phyloP scores from a whole-genome alignment of 2,113 vertebrate species.

The Petroica traversi region DNA sequence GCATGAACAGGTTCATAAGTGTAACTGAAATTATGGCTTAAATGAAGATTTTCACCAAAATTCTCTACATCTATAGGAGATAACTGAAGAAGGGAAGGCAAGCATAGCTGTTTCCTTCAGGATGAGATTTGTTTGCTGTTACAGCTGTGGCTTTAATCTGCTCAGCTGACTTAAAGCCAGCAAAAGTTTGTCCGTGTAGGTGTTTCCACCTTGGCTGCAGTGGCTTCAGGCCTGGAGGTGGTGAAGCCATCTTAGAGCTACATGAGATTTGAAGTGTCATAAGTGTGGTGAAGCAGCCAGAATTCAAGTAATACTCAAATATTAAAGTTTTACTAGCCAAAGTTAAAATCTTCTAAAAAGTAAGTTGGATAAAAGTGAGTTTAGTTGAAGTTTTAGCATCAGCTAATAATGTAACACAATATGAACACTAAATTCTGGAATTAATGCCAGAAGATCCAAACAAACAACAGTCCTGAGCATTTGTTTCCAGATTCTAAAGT shows the following conservation, averaged over 20 bases:
- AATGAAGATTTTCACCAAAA: fast-evolving
- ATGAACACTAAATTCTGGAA: neutral
- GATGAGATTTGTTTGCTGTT: neutral
- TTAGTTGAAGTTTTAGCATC: neutral
- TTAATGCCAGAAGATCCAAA: neutral
- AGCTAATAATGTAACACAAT: neutral
- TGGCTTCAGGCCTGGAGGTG: neutral
- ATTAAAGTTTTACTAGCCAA: neutral
- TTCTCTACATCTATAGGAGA: neutral
- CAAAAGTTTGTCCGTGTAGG: neutral
- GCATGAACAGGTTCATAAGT: fast-evolving
- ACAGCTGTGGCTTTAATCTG: neutral
- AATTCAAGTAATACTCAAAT: neutral
- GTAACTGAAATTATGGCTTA: neutral
- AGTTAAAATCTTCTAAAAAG: neutral
- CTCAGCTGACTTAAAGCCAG: neutral
- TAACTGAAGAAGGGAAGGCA: neutral
- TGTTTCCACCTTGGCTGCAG: neutral
- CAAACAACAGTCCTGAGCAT: neutral
- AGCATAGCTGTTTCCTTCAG: neutral
- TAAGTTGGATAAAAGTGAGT: neutral
- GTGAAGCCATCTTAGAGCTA: neutral
- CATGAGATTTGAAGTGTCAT: neutral
- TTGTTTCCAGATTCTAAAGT: neutral
- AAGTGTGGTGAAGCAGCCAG: neutral